phyloP scores from a whole-genome alignment of 2,113 vertebrate genomes.

The Periophthalmodon schlosseri region DNA sequence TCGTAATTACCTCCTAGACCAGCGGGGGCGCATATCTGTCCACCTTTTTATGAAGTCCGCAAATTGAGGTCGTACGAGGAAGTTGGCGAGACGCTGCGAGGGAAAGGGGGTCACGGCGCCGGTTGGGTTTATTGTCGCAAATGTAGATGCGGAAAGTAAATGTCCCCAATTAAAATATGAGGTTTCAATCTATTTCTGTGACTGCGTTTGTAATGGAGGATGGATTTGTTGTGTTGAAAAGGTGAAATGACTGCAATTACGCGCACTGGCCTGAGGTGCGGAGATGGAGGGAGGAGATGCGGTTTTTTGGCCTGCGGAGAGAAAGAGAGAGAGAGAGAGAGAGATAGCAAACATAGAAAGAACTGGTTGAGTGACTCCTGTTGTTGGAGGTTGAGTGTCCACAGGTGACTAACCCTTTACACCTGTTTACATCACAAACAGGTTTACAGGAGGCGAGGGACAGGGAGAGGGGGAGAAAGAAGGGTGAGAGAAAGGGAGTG shows the following conservation, averaged over 20 bases:
- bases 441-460: too few species aligned
- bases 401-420: constrained; percentile 7
- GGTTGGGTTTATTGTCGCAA: constrained; percentile 48
- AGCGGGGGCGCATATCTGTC: constrained; percentile 52
- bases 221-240: constrained; percentile 45
- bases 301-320: constrained; percentile 34
- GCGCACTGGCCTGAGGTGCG: constrained; percentile 34
- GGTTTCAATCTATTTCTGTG: constrained; percentile 40
- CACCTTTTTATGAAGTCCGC: constrained; percentile 69
- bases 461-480: too few species aligned
- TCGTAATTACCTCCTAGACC: constrained; percentile 69
- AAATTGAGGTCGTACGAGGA: constrained; percentile 65
- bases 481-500: too few species aligned
- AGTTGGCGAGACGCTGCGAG: constrained; percentile 25
- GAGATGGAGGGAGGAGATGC: constrained; percentile 24
- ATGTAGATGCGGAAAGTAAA: constrained; percentile 50
- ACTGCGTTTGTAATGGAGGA: constrained; percentile 45
- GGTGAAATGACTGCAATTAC: constrained; percentile 54
- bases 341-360: constrained; percentile 30
- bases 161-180: constrained; percentile 64
- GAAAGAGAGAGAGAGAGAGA: constrained; percentile 17
- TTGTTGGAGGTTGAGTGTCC: constrained; percentile 36
- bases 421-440: background rate
- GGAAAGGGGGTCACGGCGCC: constrained; percentile 38
- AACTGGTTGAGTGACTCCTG: constrained; percentile 28